phyloP scores from a whole-genome alignment of 1,140 invertebrate genomes.

The Drosophila paulistorum region DNA sequence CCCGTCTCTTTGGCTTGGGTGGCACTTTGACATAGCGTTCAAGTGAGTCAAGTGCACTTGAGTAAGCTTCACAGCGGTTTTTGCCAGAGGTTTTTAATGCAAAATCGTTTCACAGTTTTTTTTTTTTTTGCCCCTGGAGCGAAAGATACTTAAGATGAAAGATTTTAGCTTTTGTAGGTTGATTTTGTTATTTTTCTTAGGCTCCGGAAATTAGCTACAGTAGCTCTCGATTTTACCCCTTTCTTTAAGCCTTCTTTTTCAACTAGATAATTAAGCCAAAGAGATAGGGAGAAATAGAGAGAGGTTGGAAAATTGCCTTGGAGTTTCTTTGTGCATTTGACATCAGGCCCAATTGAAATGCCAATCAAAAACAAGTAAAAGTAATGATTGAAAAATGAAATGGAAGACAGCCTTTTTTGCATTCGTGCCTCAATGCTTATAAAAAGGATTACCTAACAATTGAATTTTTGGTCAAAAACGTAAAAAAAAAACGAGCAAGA shows the following conservation, averaged over 20 bases:
- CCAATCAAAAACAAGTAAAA: slow-evolving; percentile 44
- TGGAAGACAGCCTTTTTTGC: slow-evolving; percentile 24
- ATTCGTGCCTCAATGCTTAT: slow-evolving; percentile 61
- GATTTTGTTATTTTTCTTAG: slow-evolving; percentile 7
- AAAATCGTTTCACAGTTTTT: slow-evolving; percentile 22
- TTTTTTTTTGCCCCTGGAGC: slow-evolving; percentile 32
- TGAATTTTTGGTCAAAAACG: slow-evolving; percentile 10
- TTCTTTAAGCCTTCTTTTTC: neutral
- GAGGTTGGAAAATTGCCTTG: neutral
- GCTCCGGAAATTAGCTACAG: slow-evolving; percentile 58
- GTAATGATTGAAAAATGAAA: neutral
- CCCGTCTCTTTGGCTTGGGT: slow-evolving; percentile 17
- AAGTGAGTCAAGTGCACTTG: slow-evolving; percentile 57
- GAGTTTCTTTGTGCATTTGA: slow-evolving; percentile 58
- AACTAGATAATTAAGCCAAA: neutral
- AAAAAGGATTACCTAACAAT: slow-evolving; percentile 64
- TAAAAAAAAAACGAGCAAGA: slow-evolving; percentile 2
- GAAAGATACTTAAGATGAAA: slow-evolving; percentile 16
- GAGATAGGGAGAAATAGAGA: too few relatives aligned
- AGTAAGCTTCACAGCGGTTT: slow-evolving; percentile 50
- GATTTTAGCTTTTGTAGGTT: slow-evolving; percentile 19
- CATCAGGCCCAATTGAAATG: slow-evolving; percentile 65
- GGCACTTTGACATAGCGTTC: slow-evolving; percentile 56
- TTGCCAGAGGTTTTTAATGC: slow-evolving; percentile 24
- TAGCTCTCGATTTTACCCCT: slow-evolving; percentile 23